Base-by-base conservation (phyloP, 2,113 vertebrate genomes). In the Dermatemys mawii region DNA sequence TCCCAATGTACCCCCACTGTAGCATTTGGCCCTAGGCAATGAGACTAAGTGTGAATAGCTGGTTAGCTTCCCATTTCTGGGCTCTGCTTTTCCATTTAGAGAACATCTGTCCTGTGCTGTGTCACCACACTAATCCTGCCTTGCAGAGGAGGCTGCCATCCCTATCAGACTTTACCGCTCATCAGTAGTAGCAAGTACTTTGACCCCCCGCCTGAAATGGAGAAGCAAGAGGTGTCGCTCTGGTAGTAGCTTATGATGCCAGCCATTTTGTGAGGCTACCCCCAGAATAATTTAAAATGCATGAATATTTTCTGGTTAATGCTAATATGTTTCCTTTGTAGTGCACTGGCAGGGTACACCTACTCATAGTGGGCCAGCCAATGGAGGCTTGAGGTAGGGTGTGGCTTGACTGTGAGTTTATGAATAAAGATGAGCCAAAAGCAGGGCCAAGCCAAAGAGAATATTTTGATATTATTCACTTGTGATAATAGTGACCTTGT, bases 381-480 rank as follows among this genome's bases (percentile, higher is more conserved):
- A 27, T 41, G 32, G 9, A 87, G 49, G 60, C 81, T 73, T 5
- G 5, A 84, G 83, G 60, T 6, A 0, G 3, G 2, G 17, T 27
- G 29, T 29, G 63, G 8, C 49, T 29, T 22, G 26, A 17, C 29
- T 55, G 41, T 76, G 49, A 75, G 29, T 21, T 41, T 51, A 44
- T 80, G 78, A 81, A 24, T 80, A 80, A 87, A 67, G 93, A 90
- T 92, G 97, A 95, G 90, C 84, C 91, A 94, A 82, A 54, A 95
- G 63, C 13, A 21, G 92, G 94, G 87, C 86, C 78, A 96, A 96
- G 83, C 78, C 24, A 44, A 57, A 51, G 24, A 86, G 48, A 86
- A 70, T 93, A 78, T 24, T 83, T 76, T 93, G 88, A 79, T 80
- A 10, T 84, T 79, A 53, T 63, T 78, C 53, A 79, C 89, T 88